These are phyloP conservation scores for Melitaea athalia DNA, from an alignment of 2,888 invertebrate species.

Conservation along the genomic window DNA sequence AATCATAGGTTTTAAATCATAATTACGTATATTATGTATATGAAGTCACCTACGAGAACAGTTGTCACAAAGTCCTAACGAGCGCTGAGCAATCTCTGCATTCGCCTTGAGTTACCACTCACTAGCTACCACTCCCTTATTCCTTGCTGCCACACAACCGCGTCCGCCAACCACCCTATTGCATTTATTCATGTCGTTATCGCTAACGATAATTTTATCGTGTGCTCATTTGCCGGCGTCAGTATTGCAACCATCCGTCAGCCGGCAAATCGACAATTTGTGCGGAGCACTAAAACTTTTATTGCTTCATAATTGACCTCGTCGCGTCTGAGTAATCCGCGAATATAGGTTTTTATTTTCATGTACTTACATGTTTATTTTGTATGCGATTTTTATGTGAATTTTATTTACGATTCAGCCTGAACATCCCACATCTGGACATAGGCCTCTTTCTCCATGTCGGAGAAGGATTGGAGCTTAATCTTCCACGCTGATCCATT, in stretches of 20 bases:
- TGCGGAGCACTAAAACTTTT: constrained; percentile 80
- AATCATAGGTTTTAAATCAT: neutral
- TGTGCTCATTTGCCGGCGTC: constrained; percentile 82
- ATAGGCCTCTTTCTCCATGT: too few relatives aligned
- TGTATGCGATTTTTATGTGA: constrained; percentile 2
- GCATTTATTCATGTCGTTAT: constrained; percentile 84
- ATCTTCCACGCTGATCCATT: too few relatives aligned
- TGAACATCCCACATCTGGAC: too few relatives aligned
- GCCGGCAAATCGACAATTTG: constrained; percentile 79
- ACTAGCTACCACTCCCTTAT: constrained; percentile 50
- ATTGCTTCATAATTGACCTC: constrained; percentile 79
- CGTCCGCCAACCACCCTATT: constrained; percentile 74
- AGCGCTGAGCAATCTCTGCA: constrained; percentile 46
- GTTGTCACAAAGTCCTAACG: constrained; percentile 74
- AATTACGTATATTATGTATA: neutral
- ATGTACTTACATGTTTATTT: constrained; percentile 30
- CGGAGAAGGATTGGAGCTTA: too few relatives aligned
- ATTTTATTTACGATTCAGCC: neutral
- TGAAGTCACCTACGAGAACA: constrained; percentile 37
- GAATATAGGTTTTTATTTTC: constrained; percentile 38
- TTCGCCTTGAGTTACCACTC: constrained; percentile 21
- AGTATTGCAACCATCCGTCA: constrained; percentile 79
- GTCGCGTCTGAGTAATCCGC: constrained; percentile 58
- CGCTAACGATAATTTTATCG: constrained; percentile 84
- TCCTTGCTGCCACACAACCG: constrained; percentile 49